Conservation (phyloP, 92 coral and sea anemone genomes). For the Parazoanthus swiftii region DNA sequence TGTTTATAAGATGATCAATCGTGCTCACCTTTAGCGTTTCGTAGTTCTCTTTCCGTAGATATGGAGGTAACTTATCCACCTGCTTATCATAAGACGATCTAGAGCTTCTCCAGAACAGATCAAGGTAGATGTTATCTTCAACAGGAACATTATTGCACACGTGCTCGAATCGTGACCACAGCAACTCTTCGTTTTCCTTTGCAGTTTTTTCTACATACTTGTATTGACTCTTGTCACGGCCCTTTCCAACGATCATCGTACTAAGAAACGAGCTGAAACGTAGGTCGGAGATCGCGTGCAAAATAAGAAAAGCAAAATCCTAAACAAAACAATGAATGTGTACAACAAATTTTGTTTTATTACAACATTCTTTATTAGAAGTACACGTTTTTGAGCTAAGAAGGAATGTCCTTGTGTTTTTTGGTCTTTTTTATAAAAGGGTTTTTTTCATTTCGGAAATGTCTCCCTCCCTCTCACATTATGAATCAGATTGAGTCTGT, state of each 20-base stretch:
- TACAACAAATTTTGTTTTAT: too few species aligned
- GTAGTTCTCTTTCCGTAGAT: slow-evolving; percentile 32
- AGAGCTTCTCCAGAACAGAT: slow-evolving; percentile 27
- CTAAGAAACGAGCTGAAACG: background rate
- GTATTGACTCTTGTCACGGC: slow-evolving; percentile 30
- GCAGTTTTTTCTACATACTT: slow-evolving; percentile 28
- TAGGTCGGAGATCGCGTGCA: background rate
- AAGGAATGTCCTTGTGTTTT: too few species aligned
- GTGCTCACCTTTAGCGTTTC: slow-evolving; percentile 17
- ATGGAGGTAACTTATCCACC: slow-evolving; percentile 16
- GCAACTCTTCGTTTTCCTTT: background rate
- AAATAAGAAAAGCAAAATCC: background rate
- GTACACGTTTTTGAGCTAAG: too few species aligned
- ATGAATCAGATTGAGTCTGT: too few species aligned
- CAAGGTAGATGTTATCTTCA: slow-evolving; percentile 27
- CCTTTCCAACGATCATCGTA: background rate
- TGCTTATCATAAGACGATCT: slow-evolving; percentile 12
- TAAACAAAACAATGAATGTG: too few species aligned
- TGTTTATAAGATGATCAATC: background rate
- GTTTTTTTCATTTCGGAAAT: too few species aligned
- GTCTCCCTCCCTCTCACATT: too few species aligned
- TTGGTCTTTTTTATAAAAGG: too few species aligned
- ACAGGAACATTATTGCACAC: slow-evolving; percentile 7
- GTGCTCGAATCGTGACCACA: slow-evolving; percentile 33
- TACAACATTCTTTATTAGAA: too few species aligned